Evolutionary conservation across 64 coral and sea anemone species (phyloP), one percentile per base, ranked within the genome.

Genomic region (Stichodactyla mertensii): DNA sequence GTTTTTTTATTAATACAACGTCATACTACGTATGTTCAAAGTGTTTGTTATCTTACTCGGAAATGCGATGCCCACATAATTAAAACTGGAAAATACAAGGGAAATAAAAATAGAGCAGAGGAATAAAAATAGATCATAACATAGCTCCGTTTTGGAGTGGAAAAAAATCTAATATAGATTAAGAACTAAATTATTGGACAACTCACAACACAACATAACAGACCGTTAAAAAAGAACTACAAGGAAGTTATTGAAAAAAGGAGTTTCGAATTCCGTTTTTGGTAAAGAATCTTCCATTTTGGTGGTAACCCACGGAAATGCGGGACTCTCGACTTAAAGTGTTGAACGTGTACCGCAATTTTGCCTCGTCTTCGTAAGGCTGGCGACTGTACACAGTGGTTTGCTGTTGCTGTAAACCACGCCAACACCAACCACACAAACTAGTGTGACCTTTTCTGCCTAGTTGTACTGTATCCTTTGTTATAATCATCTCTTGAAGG

Each of bases 1-100:
- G 69, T 74, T 74, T 74, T 74, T 58, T 74, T 74, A 31, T 74
- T 26, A 74, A 31, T 31, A 74, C 23, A 74, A 74, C 69, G 69
- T 74, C 69, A 74, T 74, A 4, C 9, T 58, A 58, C 14, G 14
- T 15, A 15, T 45, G 14, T 58, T 58, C 8, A 58, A 58, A 15
- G 56, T 11, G 56, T 58, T 58, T 2, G 69, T 74, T 31, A 36
- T 74, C 69, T n/a, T 62, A 18, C 20, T 28, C 20, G 12, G 11
- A 23, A 74, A 31, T 74, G 24, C 4, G 24, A 31, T 26, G 69
- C 24, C 69, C n/a, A 74, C 22, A 70, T 11, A 74, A 74, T 74
- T 74, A 74, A 11, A 74, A 74, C 16, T 11, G 10, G 20, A 10
- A 74, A 2, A 74, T 26, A 74, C n/a, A 31, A 12, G 22, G 4